Conservation (phyloP, 2,888 invertebrate genomes). For the Drosophila incognita region DNA sequence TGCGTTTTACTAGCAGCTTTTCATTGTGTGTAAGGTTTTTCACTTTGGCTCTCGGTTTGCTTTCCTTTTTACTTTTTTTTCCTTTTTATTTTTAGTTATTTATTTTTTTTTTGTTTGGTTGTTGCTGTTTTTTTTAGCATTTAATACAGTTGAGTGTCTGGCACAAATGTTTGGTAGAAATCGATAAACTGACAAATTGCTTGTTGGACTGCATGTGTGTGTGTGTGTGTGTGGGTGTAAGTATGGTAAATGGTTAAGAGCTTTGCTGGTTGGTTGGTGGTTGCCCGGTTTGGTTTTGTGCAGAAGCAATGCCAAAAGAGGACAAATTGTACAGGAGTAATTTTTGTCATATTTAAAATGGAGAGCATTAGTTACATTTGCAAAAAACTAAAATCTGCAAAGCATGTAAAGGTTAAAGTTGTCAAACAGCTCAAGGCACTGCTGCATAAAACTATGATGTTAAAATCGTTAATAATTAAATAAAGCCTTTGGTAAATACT, state of each 20-base stretch:
- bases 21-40: conserved; percentile 81
- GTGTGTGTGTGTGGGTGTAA: conserved; percentile 23
- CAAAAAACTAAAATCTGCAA: conserved; percentile 7
- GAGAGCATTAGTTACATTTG: conserved; percentile 73
- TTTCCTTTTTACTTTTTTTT: conserved; percentile 21
- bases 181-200: conserved; percentile 84
- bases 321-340: conserved; percentile 80
- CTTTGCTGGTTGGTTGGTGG: conserved; percentile 61
- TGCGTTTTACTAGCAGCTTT: conserved; percentile 64
- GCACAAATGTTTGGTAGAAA: conserved; percentile 82
- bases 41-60: conserved; percentile 65
- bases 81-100: conserved; percentile 3
- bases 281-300: conserved; percentile 36
- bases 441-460: background rate
- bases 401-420: conserved; percentile 27
- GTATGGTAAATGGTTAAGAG: conserved; percentile 78
- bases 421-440: conserved; percentile 7
- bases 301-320: conserved; percentile 68
- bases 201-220: conserved; percentile 70
- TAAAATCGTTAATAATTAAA: background rate
- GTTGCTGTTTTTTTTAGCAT: conserved; percentile 80
- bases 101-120: conserved; percentile 31
- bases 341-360: conserved; percentile 81
- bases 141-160: conserved; percentile 81
- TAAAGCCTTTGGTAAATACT: background rate